Evolutionary conservation across 2,113 vertebrate species (phyloP).

Genomic region (Smithornis capensis): DNA sequence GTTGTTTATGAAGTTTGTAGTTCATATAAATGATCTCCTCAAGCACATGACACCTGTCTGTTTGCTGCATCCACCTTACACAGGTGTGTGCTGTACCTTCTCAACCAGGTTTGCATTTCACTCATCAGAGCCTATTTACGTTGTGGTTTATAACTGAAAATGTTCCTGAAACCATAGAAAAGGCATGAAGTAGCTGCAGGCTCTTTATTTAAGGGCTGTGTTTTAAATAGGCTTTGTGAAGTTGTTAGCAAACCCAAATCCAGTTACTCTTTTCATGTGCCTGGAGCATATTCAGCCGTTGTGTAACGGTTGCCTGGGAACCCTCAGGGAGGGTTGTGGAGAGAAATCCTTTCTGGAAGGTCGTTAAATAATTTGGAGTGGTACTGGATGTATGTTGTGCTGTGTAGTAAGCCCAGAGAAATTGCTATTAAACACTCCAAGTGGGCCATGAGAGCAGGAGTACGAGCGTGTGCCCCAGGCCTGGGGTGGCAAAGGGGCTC

Average conservation of each 20-base stretch:
- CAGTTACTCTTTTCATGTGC: conserved; percentile 11
- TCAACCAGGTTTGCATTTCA: neutral
- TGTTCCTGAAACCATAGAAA: neutral
- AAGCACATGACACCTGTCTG: neutral
- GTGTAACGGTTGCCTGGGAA: conserved; percentile 44
- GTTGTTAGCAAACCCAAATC: conserved; percentile 30
- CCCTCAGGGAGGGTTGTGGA: conserved; percentile 32
- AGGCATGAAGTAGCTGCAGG: neutral
- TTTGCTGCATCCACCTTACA: neutral
- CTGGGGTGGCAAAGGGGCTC: neutral
- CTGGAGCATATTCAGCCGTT: conserved; percentile 20
- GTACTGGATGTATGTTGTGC: conserved; percentile 1
- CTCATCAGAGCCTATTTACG: neutral
- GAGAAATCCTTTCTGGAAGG: conserved; percentile 47
- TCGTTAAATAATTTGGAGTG: conserved; percentile 38
- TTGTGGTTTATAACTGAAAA: neutral
- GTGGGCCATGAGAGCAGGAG: neutral
- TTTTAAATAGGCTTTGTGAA: conserved; percentile 13
- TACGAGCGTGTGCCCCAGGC: neutral
- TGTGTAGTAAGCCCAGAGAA: neutral
- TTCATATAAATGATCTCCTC: neutral
- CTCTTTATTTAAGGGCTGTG: neutral
- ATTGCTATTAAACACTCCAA: neutral
- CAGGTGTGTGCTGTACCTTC: neutral
- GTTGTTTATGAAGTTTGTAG: neutral